Conservation (phyloP, 23 tunicate genomes). For the Trididemnum clinides region DNA sequence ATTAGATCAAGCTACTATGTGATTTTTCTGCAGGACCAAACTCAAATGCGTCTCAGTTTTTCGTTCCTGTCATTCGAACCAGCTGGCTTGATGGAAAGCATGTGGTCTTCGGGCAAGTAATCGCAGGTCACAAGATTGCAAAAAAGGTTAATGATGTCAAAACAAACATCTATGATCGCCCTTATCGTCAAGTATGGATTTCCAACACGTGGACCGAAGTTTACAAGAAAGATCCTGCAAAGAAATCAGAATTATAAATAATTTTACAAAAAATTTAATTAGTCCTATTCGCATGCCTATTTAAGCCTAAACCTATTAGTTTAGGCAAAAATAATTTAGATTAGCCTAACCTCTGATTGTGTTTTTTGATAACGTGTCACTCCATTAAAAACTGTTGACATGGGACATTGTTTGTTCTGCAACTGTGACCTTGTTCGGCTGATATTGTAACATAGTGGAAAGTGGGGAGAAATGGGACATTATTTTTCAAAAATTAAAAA, state of each 20-base stretch:
- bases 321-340: too few relatives aligned
- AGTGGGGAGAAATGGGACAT: too few relatives aligned
- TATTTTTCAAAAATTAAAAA: too few relatives aligned
- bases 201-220: constrained; percentile 86
- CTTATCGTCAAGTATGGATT: constrained; percentile 84
- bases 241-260: constrained; percentile 48
- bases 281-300: too few relatives aligned
- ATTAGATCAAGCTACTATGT: background rate
- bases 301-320: too few relatives aligned
- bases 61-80: constrained; percentile 88
- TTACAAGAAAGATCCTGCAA: constrained; percentile 37
- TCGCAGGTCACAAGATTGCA: constrained; percentile 73
- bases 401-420: too few relatives aligned
- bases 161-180: constrained; percentile 71
- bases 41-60: constrained; percentile 91
- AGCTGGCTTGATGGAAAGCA: constrained; percentile 93
- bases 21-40: constrained; percentile 59
- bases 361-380: too few relatives aligned
- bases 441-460: too few relatives aligned
- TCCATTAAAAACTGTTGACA: too few relatives aligned
- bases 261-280: background rate
- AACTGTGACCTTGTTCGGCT: too few relatives aligned
- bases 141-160: constrained; percentile 81
- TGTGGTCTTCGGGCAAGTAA: constrained; percentile 92
- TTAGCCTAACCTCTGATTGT: too few relatives aligned